Conservation (phyloP, 2,797 vertebrate genomes). For the Lophotriccus pileatus region DNA sequence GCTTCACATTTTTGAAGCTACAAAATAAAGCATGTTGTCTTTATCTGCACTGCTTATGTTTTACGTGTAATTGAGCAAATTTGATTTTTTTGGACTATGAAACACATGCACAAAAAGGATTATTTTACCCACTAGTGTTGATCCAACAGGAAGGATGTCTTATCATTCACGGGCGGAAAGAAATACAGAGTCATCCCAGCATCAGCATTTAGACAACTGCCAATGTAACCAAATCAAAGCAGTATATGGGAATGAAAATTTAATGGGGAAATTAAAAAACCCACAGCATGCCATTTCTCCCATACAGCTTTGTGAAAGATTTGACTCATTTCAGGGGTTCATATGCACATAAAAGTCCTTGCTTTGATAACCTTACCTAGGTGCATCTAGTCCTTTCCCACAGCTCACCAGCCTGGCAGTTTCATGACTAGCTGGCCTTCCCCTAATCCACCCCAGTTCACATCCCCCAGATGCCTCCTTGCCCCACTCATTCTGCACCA, state of each 20-base stretch:
- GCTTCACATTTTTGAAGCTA: not conserved
- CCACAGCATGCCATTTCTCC: not conserved
- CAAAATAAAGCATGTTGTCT: not conserved
- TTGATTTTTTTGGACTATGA: not conserved
- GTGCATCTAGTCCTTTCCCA: not conserved
- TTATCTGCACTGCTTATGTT: not conserved
- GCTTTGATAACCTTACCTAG: not conserved
- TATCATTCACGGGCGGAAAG: not conserved
- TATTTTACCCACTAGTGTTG: not conserved
- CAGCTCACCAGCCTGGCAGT: not conserved
- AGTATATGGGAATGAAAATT: not conserved
- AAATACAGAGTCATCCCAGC: not conserved
- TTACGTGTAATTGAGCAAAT: not conserved
- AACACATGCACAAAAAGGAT: not conserved
- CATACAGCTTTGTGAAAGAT: not conserved
- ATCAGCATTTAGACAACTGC: not conserved
- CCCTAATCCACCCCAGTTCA: not conserved
- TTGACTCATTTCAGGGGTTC: not conserved
- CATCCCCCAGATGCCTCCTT: not conserved
- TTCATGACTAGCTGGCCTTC: not conserved
- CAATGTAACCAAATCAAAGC: not conserved
- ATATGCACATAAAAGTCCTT: not conserved
- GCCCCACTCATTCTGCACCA: not conserved
- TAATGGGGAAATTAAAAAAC: not conserved
- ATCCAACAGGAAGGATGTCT: not conserved